Evolutionary conservation across 2,797 vertebrate genomes (phyloP).

Genomic region (Taeniopygia guttata): DNA sequence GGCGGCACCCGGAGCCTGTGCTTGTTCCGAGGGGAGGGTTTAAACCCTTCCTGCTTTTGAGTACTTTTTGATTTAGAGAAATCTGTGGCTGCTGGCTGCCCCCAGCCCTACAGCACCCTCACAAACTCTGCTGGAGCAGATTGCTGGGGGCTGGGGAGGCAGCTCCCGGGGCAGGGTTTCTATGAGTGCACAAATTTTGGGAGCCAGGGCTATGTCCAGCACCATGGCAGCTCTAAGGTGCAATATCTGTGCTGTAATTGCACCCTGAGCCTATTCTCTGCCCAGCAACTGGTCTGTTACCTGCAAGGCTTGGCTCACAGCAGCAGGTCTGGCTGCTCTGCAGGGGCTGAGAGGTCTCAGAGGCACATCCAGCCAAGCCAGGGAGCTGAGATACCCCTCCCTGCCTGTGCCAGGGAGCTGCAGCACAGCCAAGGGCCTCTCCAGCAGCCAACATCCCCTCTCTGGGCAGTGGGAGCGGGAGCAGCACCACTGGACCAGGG

Average conservation of each 20-base stretch:
- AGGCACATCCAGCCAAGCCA: fast-evolving
- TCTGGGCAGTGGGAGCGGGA: fast-evolving
- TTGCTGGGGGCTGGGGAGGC: background rate
- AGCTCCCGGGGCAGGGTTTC: fast-evolving
- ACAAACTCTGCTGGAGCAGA: background rate
- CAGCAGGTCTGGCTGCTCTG: background rate
- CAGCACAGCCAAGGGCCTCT: background rate
- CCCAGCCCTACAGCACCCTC: background rate
- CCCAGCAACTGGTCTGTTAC: background rate
- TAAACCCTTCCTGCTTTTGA: background rate
- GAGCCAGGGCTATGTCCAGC: background rate
- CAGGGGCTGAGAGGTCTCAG: background rate
- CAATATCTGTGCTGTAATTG: background rate
- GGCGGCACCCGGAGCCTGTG: background rate
- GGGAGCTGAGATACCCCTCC: background rate
- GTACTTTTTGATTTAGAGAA: background rate
- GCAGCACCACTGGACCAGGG: fast-evolving
- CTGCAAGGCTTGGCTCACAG: background rate
- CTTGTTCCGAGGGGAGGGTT: background rate
- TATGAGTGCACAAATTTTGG: fast-evolving
- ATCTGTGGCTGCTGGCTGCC: background rate
- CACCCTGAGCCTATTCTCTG: background rate
- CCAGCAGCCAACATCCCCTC: background rate
- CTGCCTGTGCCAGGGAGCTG: background rate
- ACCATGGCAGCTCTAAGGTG: fast-evolving